Conservation (phyloP, 2,113 vertebrate species). For the Rhinichthys klamathensis region DNA sequence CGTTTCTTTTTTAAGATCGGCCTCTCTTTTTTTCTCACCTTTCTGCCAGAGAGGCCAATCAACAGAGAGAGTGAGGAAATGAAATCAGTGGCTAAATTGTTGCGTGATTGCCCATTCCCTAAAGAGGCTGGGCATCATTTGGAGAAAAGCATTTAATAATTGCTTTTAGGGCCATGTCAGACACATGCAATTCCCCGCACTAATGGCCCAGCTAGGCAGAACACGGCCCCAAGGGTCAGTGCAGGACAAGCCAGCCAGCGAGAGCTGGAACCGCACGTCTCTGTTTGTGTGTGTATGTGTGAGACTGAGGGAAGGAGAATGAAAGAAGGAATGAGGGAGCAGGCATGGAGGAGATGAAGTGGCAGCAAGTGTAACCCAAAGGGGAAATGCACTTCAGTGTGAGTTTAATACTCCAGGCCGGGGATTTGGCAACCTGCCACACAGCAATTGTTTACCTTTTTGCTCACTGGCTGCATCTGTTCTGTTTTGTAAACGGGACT, state of each 20-base stretch:
- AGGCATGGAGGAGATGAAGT: constrained; percentile 92
- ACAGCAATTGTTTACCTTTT: constrained; percentile 99
- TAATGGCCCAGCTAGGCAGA: constrained; percentile 54
- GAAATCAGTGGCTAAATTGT: constrained; percentile 91
- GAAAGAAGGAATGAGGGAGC: constrained; percentile 61
- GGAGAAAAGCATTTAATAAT: constrained; percentile 93
- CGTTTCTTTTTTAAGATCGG: background rate
- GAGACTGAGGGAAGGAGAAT: constrained; percentile 57
- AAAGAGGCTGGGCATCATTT: constrained; percentile 84
- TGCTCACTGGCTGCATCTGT: constrained; percentile 98
- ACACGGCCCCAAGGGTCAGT: constrained; percentile 47
- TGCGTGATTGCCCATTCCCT: constrained; percentile 90
- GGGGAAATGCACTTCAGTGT: constrained; percentile 96
- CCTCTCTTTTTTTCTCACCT: constrained; percentile 47
- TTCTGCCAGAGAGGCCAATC: constrained; percentile 72
- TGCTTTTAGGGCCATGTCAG: constrained; percentile 89
- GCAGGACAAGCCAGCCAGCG: constrained; percentile 44
- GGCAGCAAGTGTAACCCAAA: constrained; percentile 96
- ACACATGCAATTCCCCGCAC: constrained; percentile 86
- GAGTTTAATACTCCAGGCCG: constrained; percentile 95
- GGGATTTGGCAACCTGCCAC: constrained; percentile 94
- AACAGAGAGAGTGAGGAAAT: constrained; percentile 74
- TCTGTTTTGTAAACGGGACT: constrained; percentile 98
- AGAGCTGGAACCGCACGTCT: background rate
- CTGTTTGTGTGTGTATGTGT: constrained; percentile 12